Percentiles rank a stretch among this genome's conserved stretches.
Evolutionary conservation across 2,888 invertebrate genomes (phyloP).

Genomic region (Oithona nana): DNA sequence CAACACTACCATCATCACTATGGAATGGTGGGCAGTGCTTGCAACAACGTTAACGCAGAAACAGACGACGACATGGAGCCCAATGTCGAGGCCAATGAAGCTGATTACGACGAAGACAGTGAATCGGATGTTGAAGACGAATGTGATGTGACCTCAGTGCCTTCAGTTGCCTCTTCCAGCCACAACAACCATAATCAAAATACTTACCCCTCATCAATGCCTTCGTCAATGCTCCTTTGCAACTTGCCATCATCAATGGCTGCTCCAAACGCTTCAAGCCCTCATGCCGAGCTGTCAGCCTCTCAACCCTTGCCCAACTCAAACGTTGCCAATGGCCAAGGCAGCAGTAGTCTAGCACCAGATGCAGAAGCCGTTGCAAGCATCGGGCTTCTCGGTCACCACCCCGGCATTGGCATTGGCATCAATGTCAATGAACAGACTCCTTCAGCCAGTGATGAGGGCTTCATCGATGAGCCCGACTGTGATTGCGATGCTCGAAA

Average conservation of each 20-base stretch:
- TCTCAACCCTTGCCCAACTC: neutral
- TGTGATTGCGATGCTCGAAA: slow-evolving; percentile 16
- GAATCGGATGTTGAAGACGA: slow-evolving; percentile 16
- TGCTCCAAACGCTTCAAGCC: neutral
- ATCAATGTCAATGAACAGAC: too few relatives aligned
- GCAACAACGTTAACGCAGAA: neutral
- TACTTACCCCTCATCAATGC: neutral
- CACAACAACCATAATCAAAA: neutral
- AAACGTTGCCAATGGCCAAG: neutral
- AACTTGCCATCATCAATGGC: too few relatives aligned
- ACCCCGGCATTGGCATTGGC: too few relatives aligned
- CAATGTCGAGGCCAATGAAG: neutral
- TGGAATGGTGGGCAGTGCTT: neutral
- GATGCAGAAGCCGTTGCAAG: too few relatives aligned
- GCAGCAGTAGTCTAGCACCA: too few relatives aligned
- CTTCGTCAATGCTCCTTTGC: neutral
- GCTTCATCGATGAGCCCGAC: slow-evolving; percentile 17
- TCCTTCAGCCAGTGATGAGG: slow-evolving; percentile 6
- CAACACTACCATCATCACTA: neutral
- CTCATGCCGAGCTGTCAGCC: neutral
- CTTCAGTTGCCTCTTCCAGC: neutral
- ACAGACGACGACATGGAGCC: slow-evolving; percentile 1
- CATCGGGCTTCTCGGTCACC: too few relatives aligned
- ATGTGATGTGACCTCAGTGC: neutral
- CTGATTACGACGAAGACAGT: slow-evolving; percentile 11